These are phyloP conservation scores for Pangasius macronema DNA, from an alignment of 2,797 vertebrate genomes.

Conservation along the genomic window DNA sequence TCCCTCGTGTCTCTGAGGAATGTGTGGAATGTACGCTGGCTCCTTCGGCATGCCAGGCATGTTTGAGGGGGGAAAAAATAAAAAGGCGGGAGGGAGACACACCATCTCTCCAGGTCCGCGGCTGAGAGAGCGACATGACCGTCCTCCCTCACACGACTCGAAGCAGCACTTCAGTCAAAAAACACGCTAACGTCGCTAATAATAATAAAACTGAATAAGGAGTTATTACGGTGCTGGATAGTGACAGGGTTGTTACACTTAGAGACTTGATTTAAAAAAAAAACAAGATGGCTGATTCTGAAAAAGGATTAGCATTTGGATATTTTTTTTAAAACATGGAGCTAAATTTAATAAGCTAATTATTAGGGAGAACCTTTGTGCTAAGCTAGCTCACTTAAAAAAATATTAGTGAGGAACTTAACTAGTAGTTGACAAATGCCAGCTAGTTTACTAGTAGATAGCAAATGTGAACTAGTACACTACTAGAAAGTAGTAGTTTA, in stretches of 20 bases:
- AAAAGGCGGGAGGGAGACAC: conserved; percentile 13
- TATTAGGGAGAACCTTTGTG: no score
- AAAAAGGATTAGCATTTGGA: not conserved
- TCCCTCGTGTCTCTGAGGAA: conserved; percentile 57
- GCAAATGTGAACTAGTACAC: not conserved
- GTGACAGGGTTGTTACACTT: not conserved
- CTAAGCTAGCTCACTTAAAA: not conserved
- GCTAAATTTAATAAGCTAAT: not conserved
- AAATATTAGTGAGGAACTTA: no score
- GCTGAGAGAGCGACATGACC: no score
- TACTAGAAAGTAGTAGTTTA: not conserved
- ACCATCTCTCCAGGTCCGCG: not conserved
- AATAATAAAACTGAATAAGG: not conserved
- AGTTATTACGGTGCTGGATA: not conserved
- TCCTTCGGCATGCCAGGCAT: conserved; percentile 72
- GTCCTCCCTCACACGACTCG: not conserved
- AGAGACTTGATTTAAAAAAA: not conserved
- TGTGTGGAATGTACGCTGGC: conserved; percentile 72
- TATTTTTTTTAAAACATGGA: not conserved
- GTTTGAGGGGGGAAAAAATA: conserved; percentile 62
- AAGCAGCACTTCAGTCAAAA: not conserved
- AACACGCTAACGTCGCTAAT: not conserved
- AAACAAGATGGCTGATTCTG: not conserved
- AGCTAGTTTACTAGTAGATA: not conserved
- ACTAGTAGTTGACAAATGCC: no score